These are phyloP conservation scores for Myiopsitta monachus DNA, from an alignment of 2,113 vertebrate species.

Conservation along the genomic window DNA sequence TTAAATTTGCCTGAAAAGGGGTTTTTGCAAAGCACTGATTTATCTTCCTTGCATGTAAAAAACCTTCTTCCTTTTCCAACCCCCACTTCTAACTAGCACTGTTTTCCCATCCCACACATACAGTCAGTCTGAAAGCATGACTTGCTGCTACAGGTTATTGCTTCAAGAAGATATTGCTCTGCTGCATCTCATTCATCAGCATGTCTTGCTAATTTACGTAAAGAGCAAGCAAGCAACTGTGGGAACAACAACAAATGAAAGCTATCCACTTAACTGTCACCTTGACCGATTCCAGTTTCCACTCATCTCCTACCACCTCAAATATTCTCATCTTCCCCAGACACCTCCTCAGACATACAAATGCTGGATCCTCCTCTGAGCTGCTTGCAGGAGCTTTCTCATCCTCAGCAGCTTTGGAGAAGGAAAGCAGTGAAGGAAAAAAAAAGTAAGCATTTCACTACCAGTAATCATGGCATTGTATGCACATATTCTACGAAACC, in stretches of 20 bases:
- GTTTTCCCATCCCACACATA: neutral
- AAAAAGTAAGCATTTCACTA: neutral
- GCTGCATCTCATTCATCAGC: neutral
- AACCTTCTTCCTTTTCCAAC: neutral
- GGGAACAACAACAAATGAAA: neutral
- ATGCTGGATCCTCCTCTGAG: neutral
- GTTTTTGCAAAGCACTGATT: neutral
- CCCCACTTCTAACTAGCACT: rapidly evolving
- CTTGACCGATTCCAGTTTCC: neutral
- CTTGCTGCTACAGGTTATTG: neutral
- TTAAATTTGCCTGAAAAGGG: neutral
- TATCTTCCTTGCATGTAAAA: neutral
- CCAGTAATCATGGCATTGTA: neutral
- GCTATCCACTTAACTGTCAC: neutral
- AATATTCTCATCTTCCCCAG: neutral
- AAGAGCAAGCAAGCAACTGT: neutral
- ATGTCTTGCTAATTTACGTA: neutral
- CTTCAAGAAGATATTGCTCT: neutral
- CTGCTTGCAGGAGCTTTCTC: neutral
- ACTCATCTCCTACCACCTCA: neutral
- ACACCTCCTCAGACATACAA: neutral
- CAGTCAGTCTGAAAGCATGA: neutral
- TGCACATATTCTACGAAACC: neutral
- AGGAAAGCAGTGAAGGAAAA: neutral
- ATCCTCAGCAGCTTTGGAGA: neutral